These are phyloP conservation scores for Coturnix japonica DNA, from an alignment of 2,113 vertebrate species.

Conservation along the genomic window DNA sequence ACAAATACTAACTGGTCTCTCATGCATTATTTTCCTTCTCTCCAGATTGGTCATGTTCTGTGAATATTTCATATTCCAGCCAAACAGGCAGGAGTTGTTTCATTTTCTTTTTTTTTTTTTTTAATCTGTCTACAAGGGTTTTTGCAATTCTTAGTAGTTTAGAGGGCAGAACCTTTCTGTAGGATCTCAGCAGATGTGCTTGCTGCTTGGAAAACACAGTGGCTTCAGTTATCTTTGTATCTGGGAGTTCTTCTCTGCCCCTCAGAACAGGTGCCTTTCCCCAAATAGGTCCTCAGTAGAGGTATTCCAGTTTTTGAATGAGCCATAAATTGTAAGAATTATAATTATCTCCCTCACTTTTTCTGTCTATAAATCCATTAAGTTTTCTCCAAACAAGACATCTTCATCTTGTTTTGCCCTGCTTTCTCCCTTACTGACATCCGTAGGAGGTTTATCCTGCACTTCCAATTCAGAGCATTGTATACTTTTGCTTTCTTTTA, in stretches of 20 bases:
- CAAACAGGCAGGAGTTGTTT: background rate
- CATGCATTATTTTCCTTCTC: background rate
- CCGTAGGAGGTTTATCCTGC: background rate
- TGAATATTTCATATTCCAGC: constrained; percentile 7
- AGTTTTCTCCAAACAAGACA: background rate
- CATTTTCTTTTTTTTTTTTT: background rate
- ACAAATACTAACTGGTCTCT: background rate
- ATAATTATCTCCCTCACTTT: background rate
- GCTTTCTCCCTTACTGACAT: background rate
- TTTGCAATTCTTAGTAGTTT: background rate
- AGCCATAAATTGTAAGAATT: background rate
- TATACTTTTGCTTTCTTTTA: background rate
- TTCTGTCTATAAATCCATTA: background rate
- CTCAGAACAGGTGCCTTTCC: background rate
- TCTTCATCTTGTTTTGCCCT: background rate
- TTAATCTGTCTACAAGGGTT: background rate
- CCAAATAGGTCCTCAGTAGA: background rate
- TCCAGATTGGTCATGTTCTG: background rate
- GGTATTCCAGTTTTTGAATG: background rate
- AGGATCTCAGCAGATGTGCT: background rate
- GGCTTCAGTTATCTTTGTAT: background rate
- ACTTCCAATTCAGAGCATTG: background rate
- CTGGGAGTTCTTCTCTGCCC: background rate
- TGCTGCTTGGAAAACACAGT: background rate
- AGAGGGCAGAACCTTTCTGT: background rate